Evolutionary conservation across 2,797 vertebrate species (phyloP).

Genomic region (Rhadinocentrus ornatus): DNA sequence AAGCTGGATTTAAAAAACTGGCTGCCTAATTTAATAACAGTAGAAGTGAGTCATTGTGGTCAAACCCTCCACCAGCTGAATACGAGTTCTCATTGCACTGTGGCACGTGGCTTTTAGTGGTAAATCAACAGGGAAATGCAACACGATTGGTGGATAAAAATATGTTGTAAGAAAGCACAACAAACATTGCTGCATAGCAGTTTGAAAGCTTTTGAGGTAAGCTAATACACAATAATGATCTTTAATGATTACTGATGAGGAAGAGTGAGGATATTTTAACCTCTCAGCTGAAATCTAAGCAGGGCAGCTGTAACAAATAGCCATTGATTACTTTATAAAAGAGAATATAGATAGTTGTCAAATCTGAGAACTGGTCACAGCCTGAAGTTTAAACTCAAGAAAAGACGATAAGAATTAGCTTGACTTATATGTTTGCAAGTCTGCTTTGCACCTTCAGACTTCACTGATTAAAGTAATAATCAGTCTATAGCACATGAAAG

Average conservation of each 20-base stretch:
- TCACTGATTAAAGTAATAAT: background rate
- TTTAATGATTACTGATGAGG: background rate
- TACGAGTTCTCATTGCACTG: background rate
- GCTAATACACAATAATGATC: background rate
- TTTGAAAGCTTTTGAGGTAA: background rate
- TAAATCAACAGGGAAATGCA: constrained; percentile 1
- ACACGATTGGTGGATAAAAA: background rate
- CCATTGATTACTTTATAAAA: background rate
- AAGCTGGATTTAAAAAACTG: background rate
- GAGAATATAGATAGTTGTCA: background rate
- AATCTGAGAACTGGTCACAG: background rate
- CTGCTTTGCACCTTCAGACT: background rate
- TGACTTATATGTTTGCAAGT: background rate
- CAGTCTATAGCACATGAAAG: background rate
- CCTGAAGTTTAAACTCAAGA: background rate
- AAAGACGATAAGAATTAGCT: background rate
- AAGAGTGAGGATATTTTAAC: background rate
- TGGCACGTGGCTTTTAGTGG: background rate
- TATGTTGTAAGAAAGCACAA: background rate
- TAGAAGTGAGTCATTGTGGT: background rate
- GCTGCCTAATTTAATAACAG: background rate
- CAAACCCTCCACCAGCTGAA: background rate
- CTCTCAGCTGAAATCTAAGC: background rate
- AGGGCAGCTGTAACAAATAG: background rate
- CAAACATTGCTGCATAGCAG: background rate